These are phyloP conservation scores for Strigamia maritima DNA, from an alignment of 2,888 invertebrate genomes.

Conservation along the genomic window DNA sequence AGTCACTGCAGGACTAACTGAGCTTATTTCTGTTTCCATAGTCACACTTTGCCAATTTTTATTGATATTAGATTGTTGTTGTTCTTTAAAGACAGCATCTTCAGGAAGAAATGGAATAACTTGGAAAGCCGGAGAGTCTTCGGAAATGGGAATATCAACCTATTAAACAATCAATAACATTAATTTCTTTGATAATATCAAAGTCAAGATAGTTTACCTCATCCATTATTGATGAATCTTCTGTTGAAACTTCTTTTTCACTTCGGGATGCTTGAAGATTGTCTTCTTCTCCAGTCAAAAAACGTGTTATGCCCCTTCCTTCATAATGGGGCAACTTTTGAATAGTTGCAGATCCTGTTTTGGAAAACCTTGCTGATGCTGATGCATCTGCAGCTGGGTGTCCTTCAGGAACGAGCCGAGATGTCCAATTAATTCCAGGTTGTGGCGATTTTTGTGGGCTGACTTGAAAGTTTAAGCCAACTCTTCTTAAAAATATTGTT, in stretches of 20 bases:
- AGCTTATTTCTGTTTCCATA: background rate
- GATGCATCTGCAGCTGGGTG: background rate
- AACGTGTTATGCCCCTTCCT: background rate
- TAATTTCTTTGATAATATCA: no score
- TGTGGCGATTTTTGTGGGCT: background rate
- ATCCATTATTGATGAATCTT: background rate
- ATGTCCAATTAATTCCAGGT: background rate
- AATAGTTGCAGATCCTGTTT: background rate
- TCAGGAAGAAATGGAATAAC: conserved; percentile 37
- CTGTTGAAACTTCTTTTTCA: background rate
- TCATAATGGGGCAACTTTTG: background rate
- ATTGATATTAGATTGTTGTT: background rate
- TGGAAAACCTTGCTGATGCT: background rate
- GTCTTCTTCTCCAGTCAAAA: background rate
- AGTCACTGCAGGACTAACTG: background rate
- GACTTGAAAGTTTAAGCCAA: background rate
- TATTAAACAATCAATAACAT: background rate
- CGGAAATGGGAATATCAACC: background rate
- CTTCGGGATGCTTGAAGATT: background rate
- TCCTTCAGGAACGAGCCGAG: background rate
- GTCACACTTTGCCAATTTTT: background rate
- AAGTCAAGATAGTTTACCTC: background rate
- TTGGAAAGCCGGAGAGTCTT: conserved; percentile 15
- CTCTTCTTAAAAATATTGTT: background rate
- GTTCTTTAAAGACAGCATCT: conserved; percentile 34